Percentiles rank a stretch among this genome's conserved stretches.
Conservation (phyloP, 2,113 vertebrate species). For the Phyllostomus discolor region DNA sequence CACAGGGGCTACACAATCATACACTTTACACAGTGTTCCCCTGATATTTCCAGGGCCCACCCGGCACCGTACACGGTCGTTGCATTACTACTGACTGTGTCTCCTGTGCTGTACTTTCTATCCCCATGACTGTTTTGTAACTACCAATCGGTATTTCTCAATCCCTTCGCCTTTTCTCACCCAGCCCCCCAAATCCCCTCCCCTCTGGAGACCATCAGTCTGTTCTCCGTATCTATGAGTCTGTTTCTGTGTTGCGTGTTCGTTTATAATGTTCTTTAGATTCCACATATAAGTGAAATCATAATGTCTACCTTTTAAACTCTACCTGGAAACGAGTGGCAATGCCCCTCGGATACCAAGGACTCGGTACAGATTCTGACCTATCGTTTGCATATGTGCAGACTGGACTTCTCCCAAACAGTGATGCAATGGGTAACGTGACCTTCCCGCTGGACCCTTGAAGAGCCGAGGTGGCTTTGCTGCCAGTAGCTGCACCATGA, state of each 20-base stretch:
- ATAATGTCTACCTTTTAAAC: not conserved
- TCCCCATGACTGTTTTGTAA: not conserved
- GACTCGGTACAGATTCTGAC: not conserved
- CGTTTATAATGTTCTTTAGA: not conserved
- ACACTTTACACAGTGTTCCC: not conserved
- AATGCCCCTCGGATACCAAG: not conserved
- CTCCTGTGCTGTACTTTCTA: not conserved
- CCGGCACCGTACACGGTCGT: not conserved
- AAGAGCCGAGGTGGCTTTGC: not conserved
- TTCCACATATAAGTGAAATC: not conserved
- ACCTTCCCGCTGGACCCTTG: not conserved
- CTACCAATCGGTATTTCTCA: not conserved
- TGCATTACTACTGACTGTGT: too few species aligned
- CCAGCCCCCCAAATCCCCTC: not conserved
- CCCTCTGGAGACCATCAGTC: not conserved
- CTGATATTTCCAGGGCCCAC: not conserved
- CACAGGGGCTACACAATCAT: not conserved
- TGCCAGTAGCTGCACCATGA: not conserved
- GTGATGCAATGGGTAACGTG: accelerated
- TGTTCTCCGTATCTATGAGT: not conserved
- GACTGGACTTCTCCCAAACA: not conserved
- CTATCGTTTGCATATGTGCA: not conserved
- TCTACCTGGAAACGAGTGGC: not conserved
- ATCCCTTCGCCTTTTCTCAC: not conserved
- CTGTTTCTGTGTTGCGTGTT: not conserved